Percentiles rank a stretch among this genome's conserved stretches.
Evolutionary conservation across 2,113 vertebrate genomes (phyloP).

Genomic region (Delphinus delphis): DNA sequence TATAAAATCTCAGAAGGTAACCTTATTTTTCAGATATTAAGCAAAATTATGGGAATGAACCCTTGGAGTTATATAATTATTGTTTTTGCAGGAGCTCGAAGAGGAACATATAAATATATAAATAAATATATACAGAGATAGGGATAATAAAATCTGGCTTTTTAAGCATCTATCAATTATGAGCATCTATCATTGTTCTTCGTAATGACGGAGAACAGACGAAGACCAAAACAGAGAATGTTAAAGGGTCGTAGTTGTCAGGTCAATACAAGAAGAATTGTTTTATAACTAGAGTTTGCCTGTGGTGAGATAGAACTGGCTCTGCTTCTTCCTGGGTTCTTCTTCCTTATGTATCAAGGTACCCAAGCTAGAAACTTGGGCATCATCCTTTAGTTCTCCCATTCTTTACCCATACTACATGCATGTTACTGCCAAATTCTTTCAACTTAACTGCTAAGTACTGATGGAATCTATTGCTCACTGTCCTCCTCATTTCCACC

Average conservation of each 20-base stretch:
- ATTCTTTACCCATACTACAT: neutral
- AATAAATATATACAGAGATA: neutral
- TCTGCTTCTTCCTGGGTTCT: neutral
- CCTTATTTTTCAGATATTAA: neutral
- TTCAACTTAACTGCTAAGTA: neutral
- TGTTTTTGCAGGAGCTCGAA: neutral
- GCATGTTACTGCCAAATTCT: neutral
- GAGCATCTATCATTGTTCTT: neutral
- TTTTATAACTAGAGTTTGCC: neutral
- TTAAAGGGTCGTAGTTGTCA: neutral
- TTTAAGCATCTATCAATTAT: neutral
- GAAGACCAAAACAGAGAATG: neutral
- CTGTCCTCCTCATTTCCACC: neutral
- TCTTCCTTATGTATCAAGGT: accelerated
- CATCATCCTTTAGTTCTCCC: neutral
- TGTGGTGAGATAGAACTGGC: neutral
- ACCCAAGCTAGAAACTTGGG: neutral
- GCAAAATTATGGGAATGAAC: neutral
- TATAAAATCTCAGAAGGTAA: neutral
- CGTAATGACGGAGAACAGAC: neutral
- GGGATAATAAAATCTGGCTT: neutral
- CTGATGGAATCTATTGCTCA: neutral
- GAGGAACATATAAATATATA: neutral
- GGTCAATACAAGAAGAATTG: neutral
- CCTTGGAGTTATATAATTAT: neutral